phyloP scores from a whole-genome alignment of 2,888 invertebrate species.

The Drosophila gaucha region DNA sequence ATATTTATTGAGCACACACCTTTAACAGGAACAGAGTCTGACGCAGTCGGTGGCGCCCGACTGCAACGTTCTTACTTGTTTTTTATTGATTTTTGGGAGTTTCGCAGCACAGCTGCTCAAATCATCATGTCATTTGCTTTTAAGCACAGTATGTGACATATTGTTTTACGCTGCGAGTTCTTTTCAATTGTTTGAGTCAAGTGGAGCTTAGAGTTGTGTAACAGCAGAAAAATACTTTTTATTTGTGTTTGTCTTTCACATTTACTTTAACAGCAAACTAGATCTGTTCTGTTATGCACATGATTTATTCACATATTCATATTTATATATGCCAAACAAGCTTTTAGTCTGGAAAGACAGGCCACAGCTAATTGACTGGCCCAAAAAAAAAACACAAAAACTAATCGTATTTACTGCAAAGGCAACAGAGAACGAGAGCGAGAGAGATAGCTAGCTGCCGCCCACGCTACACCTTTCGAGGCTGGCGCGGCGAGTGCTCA shows the following conservation, averaged over 20 bases:
- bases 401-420: conserved; percentile 1
- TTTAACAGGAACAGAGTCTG: no score
- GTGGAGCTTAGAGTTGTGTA: background rate
- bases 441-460: background rate
- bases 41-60: no score
- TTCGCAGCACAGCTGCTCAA: conserved; percentile 17
- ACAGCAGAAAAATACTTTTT: background rate
- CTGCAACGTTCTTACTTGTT: no score
- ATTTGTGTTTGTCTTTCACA: background rate
- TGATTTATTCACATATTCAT: no score
- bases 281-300: no score
- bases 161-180: conserved; percentile 16
- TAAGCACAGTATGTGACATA: conserved; percentile 14
- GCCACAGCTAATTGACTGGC: conserved; percentile 41
- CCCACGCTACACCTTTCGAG: conserved; percentile 36
- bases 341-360: no score
- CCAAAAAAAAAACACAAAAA: conserved; percentile 13
- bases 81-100: conserved; percentile 46
- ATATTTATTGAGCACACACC: no score
- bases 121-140: conserved; percentile 34
- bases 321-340: conserved; percentile 22
- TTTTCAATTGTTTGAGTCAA: background rate
- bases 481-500: conserved; percentile 3
- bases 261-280: no score
- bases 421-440: background rate